phyloP scores from a whole-genome alignment of 2,113 vertebrate species.

The Pomatostomus ruficeps region DNA sequence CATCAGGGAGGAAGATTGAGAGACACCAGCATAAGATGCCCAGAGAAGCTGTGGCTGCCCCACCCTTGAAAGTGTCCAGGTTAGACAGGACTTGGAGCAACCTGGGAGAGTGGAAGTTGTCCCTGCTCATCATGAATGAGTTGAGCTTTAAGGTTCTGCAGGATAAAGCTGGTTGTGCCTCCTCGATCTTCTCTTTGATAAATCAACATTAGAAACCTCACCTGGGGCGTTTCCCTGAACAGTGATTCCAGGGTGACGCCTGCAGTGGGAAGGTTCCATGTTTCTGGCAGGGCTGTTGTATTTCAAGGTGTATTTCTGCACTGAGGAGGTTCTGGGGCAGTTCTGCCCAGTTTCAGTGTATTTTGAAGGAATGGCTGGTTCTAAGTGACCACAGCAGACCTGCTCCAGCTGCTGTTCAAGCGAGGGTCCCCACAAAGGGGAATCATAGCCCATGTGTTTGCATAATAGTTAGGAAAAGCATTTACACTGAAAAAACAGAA shows the following conservation, averaged over 20 bases:
- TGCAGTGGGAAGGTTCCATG: accelerated
- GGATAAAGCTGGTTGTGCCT: background rate
- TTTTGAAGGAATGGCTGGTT: background rate
- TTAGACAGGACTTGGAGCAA: background rate
- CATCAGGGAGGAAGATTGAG: accelerated
- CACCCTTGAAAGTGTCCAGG: background rate
- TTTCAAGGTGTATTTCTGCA: background rate
- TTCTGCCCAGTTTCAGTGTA: background rate
- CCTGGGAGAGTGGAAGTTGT: background rate
- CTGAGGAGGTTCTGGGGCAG: background rate
- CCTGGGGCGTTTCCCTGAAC: background rate
- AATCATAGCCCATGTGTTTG: background rate
- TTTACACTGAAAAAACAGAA: background rate
- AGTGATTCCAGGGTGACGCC: background rate
- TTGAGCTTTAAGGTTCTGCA: background rate
- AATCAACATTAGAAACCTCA: background rate
- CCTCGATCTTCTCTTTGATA: background rate
- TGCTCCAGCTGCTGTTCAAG: background rate
- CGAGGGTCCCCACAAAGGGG: background rate
- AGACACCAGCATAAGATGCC: accelerated
- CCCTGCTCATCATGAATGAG: background rate
- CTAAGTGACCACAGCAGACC: background rate
- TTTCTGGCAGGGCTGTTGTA: background rate
- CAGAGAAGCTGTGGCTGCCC: background rate
- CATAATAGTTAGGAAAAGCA: background rate